Evolutionary conservation across 2,113 vertebrate species (phyloP).

Genomic region (Limnothrissa miodon): DNA sequence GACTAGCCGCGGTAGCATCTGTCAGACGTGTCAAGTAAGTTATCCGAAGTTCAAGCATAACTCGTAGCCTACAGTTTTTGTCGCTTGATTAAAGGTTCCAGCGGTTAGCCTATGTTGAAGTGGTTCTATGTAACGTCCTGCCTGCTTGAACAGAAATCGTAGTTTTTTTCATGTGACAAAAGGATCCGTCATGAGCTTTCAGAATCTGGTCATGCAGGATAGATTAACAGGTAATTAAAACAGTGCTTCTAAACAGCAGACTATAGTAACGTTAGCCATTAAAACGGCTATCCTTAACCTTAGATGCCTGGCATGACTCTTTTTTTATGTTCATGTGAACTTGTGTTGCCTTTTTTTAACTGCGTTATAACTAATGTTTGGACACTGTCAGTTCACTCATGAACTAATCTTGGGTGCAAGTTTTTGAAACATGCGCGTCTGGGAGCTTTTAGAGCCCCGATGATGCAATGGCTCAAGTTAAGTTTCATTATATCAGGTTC

Average conservation of each 20-base stretch:
- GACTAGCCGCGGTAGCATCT: background rate
- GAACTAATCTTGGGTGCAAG: background rate
- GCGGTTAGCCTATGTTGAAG: background rate
- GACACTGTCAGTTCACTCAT: background rate
- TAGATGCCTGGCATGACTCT: background rate
- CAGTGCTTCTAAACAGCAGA: background rate
- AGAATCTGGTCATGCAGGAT: background rate
- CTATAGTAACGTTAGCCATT: no score
- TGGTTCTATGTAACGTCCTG: background rate
- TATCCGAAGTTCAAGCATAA: background rate
- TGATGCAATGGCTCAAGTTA: slow-evolving; percentile 66
- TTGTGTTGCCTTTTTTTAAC: background rate
- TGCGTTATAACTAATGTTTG: background rate
- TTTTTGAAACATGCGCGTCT: background rate
- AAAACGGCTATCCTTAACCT: background rate
- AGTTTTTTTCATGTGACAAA: background rate
- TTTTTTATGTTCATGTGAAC: background rate
- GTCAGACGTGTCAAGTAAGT: background rate
- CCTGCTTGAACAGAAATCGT: background rate
- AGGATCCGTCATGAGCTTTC: background rate
- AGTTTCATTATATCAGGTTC: slow-evolving; percentile 60
- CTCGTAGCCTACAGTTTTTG: background rate
- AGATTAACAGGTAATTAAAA: background rate
- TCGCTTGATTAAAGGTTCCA: background rate
- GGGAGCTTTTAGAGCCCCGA: slow-evolving; percentile 28